Percentiles rank a stretch among this genome's conserved stretches.
phyloP scores from a whole-genome alignment of 2,113 vertebrate genomes.

The Grallaria varia region DNA sequence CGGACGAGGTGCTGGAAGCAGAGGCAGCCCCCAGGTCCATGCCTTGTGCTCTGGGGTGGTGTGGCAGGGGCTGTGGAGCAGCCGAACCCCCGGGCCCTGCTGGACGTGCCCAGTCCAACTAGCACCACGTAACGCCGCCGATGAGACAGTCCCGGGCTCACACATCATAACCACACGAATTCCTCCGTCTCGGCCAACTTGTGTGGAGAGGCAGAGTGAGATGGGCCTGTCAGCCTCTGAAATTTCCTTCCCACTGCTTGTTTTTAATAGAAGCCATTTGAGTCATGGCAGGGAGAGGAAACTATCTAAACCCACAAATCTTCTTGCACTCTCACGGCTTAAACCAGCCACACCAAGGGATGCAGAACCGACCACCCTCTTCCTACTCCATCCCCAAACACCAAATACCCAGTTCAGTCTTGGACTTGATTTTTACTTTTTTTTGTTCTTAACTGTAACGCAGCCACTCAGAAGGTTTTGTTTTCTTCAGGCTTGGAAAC shows the following conservation, averaged over 20 bases:
- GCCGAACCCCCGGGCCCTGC: not conserved
- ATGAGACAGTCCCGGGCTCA: not conserved
- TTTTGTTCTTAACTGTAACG: not conserved
- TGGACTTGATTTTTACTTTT: not conserved
- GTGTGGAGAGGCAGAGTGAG: conserved; percentile 7
- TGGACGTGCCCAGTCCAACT: not conserved
- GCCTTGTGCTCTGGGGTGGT: rapidly evolving
- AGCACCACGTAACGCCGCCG: not conserved
- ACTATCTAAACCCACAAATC: conserved; percentile 58
- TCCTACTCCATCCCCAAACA: not conserved
- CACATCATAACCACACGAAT: not conserved
- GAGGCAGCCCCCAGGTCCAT: not conserved
- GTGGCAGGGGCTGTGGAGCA: rapidly evolving
- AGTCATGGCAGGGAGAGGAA: conserved; percentile 50
- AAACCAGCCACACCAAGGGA: not conserved
- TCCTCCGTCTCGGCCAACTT: conserved; percentile 35
- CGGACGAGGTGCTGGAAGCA: not conserved
- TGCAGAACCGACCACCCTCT: conserved; percentile 19
- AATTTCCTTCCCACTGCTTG: conserved; percentile 44
- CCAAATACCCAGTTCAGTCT: not conserved
- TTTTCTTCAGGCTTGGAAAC: conserved; percentile 48
- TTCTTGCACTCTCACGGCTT: not conserved
- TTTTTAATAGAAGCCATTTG: conserved; percentile 37
- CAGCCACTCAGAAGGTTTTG: not conserved
- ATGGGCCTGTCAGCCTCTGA: conserved; percentile 29